Conservation (phyloP, 2,888 invertebrate genomes). For the Orthosia cruda region DNA sequence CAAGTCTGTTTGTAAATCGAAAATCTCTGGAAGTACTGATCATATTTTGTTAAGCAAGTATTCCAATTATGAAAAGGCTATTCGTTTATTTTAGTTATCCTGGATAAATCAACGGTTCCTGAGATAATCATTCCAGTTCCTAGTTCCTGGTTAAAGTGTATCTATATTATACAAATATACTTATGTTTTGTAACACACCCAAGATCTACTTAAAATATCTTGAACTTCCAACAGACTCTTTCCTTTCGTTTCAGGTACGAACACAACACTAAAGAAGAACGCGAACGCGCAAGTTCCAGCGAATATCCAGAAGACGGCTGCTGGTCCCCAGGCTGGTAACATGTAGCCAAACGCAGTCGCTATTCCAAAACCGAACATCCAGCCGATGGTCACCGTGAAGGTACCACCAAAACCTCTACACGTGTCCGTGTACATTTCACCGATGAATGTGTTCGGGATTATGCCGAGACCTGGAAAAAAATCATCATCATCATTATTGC, state of each 20-base stretch:
- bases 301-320: conserved; percentile 72
- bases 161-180: no score
- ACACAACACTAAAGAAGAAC: conserved; percentile 68
- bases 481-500: not conserved
- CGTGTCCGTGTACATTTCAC: conserved; percentile 78
- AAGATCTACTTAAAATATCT: conserved; percentile 41
- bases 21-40: not conserved
- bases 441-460: conserved; percentile 76
- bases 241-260: conserved; percentile 77
- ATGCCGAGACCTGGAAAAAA: conserved; percentile 73
- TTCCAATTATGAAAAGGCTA: no score
- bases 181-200: conserved; percentile 17
- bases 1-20: not conserved
- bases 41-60: no score
- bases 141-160: no score
- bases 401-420: conserved; percentile 75
- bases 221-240: conserved; percentile 73
- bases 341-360: conserved; percentile 72
- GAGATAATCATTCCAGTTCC: no score
- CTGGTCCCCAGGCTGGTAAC: conserved; percentile 67
- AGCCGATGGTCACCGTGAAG: conserved; percentile 69
- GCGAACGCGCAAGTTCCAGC: conserved; percentile 61
- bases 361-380: conserved; percentile 74
- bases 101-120: not conserved
- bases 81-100: no score